Percentiles rank a stretch among this genome's conserved stretches.
These are phyloP conservation scores for Tupiocoris notatus DNA, from an alignment of 2,888 invertebrate genomes.

Conservation along the genomic window DNA sequence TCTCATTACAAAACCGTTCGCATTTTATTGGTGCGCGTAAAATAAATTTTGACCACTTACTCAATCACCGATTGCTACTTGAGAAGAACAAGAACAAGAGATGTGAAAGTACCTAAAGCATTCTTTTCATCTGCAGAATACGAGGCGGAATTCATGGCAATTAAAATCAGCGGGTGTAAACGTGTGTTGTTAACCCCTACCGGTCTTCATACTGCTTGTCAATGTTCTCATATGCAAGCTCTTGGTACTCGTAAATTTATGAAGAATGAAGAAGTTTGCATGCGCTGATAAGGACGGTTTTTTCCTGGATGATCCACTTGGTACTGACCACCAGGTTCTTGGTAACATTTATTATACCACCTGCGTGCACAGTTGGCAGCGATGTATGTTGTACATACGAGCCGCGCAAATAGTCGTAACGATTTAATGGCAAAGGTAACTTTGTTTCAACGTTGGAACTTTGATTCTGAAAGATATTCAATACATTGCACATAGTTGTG, in stretches of 20 bases:
- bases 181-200: too few relatives aligned
- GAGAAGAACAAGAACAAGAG: conserved; percentile 18
- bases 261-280: too few relatives aligned
- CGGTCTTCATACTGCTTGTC: too few relatives aligned
- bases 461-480: neutral
- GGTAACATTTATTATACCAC: neutral
- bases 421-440: neutral
- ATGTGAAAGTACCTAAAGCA: conserved; percentile 25
- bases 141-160: too few relatives aligned
- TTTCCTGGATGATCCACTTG: neutral
- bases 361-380: neutral
- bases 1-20: too few relatives aligned
- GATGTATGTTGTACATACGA: neutral
- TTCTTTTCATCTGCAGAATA: too few relatives aligned
- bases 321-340: neutral
- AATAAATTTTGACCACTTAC: too few relatives aligned
- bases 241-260: too few relatives aligned
- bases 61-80: too few relatives aligned
- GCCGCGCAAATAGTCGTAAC: neutral
- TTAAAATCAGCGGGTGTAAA: too few relatives aligned
- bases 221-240: too few relatives aligned
- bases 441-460: neutral
- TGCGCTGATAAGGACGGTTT: neutral
- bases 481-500: neutral
- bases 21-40: too few relatives aligned